Evolutionary conservation across 2,888 invertebrate genomes (phyloP).

Genomic region (Tortrix viridana): DNA sequence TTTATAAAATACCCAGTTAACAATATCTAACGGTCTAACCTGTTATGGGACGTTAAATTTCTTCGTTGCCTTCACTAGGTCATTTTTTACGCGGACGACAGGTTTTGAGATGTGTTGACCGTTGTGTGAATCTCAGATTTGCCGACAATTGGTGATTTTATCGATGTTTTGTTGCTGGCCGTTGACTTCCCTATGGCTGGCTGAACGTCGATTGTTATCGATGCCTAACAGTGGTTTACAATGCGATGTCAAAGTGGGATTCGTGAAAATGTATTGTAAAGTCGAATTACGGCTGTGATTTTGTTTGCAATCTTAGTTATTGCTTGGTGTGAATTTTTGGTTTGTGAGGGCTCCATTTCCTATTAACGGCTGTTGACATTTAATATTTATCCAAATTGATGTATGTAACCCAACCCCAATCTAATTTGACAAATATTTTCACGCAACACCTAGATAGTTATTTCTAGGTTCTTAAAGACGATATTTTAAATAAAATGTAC

Average conservation of each 20-base stretch:
- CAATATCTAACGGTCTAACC: slow-evolving; percentile 52
- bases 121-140: slow-evolving; percentile 59
- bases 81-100: slow-evolving; percentile 67
- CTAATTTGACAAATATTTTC: too few species aligned
- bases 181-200: slow-evolving; percentile 45
- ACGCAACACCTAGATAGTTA: too few species aligned
- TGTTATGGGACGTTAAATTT: slow-evolving; percentile 63
- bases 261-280: not conserved
- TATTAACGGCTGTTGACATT: too few species aligned
- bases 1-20: slow-evolving; percentile 59
- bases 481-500: too few species aligned
- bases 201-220: slow-evolving; percentile 4
- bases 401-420: too few species aligned
- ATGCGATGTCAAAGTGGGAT: slow-evolving; percentile 5
- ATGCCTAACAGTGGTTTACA: slow-evolving; percentile 9
- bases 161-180: slow-evolving; percentile 56
- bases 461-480: too few species aligned
- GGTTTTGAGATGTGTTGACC: slow-evolving; percentile 65
- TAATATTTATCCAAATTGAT: too few species aligned
- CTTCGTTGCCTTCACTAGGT: slow-evolving; percentile 72
- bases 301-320: too few species aligned
- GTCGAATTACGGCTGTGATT: too few species aligned
- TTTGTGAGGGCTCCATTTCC: too few species aligned
- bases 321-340: too few species aligned
- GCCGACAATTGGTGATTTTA: slow-evolving; percentile 56